Percentiles rank a stretch among this genome's conserved stretches.
Evolutionary conservation across 2,797 vertebrate genomes (phyloP).

Genomic region (Psittacula derbiana): DNA sequence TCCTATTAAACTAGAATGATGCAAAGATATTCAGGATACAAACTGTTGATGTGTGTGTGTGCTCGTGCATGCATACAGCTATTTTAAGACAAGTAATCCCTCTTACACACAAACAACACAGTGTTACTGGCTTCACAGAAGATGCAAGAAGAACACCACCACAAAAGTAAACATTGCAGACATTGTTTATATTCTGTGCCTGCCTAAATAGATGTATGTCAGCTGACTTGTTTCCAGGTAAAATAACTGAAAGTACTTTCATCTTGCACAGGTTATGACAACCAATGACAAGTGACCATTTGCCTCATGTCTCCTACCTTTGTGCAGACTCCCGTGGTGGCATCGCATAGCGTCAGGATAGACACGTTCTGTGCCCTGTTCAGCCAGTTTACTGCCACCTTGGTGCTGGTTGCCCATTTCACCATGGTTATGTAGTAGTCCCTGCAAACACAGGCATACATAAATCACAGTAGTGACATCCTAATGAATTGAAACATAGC

Average conservation of each 20-base stretch:
- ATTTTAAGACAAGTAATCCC: background rate
- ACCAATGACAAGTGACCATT: accelerated
- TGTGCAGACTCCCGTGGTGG: slow-evolving; percentile 93
- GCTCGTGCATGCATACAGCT: background rate
- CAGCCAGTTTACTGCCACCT: slow-evolving; percentile 97
- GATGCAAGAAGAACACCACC: background rate
- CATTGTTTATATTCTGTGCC: background rate
- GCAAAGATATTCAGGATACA: background rate
- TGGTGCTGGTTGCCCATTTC: slow-evolving; percentile 97
- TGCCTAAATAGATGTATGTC: background rate
- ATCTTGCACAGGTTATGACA: accelerated
- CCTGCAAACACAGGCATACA: slow-evolving; percentile 57
- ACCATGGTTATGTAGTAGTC: slow-evolving; percentile 98
- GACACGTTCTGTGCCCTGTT: slow-evolving; percentile 97
- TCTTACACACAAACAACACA: background rate
- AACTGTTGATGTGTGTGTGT: background rate
- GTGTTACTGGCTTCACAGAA: background rate
- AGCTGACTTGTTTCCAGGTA: background rate
- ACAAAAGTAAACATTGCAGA: background rate
- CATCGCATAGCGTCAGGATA: slow-evolving; percentile 93
- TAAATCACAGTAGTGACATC: background rate
- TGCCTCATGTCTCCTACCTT: slow-evolving; percentile 79
- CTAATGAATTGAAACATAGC: background rate
- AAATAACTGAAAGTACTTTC: background rate
- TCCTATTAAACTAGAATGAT: background rate